Evolutionary conservation across 2,797 vertebrate species (phyloP).

Genomic region (Brachyrhaphis roseni): DNA sequence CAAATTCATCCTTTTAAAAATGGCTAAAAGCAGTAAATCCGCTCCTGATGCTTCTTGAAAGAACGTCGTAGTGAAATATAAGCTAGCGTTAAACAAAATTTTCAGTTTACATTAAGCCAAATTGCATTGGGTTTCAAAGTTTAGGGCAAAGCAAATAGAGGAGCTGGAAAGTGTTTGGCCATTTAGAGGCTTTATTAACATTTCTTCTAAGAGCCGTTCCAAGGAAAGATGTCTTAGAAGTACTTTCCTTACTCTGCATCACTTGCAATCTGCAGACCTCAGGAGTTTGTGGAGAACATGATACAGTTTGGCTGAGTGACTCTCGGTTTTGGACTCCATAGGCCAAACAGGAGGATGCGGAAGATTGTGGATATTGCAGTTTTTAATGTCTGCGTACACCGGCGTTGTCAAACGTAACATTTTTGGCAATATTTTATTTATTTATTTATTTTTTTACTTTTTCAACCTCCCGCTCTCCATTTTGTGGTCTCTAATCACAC

Average conservation of each 20-base stretch:
- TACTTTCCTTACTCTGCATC: slow-evolving; percentile 27
- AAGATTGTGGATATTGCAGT: slow-evolving; percentile 47
- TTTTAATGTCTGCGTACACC: slow-evolving; percentile 26
- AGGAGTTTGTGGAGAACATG: slow-evolving; percentile 52
- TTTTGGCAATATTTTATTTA: slow-evolving; percentile 16
- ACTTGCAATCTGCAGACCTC: slow-evolving; percentile 46
- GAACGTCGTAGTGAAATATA: neutral
- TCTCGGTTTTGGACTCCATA: slow-evolving; percentile 53
- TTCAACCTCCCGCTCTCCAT: slow-evolving; percentile 27
- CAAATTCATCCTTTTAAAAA: neutral
- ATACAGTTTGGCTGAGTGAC: slow-evolving; percentile 49
- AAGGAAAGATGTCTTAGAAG: slow-evolving; percentile 26
- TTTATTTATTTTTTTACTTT: neutral
- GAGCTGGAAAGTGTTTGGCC: slow-evolving; percentile 1
- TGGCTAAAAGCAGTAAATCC: neutral
- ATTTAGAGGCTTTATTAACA: slow-evolving; percentile 9
- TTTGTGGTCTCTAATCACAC: slow-evolving; percentile 54
- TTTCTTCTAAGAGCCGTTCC: neutral
- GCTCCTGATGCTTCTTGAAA: neutral
- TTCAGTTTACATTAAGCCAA: neutral
- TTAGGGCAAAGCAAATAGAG: neutral
- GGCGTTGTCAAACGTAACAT: neutral
- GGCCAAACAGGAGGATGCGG: slow-evolving; percentile 49
- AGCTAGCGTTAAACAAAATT: neutral
- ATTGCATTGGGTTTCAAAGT: neutral